A percentile compares a stretch with the other conserved stretches of the same genome.
Evolutionary conservation across 2,113 vertebrate genomes (phyloP).

Genomic region (Cebidichthys violaceus): DNA sequence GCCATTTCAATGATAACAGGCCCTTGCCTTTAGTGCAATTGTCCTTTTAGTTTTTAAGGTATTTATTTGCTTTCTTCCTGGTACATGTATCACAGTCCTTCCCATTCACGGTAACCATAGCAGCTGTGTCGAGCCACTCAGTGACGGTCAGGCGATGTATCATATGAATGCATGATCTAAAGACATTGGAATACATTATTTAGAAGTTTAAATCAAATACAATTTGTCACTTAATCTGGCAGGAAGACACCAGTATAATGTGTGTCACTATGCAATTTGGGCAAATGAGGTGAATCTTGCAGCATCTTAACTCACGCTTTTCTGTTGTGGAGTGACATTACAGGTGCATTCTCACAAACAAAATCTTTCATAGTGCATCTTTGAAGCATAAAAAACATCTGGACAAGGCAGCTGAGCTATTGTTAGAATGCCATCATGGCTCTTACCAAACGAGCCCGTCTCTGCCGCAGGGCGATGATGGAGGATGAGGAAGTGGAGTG

Average conservation of each 20-base stretch:
- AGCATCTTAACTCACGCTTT: neutral
- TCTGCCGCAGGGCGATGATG: constrained; percentile 23
- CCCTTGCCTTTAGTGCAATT: neutral
- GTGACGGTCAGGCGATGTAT: neutral
- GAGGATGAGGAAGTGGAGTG: constrained; percentile 29
- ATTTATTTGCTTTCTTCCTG: no score
- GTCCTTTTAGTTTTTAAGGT: no score
- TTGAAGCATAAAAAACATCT: neutral
- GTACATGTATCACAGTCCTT: no score
- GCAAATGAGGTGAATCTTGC: neutral
- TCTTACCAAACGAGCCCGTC: constrained; percentile 13
- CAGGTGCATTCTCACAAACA: neutral
- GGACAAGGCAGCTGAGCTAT: neutral
- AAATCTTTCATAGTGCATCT: neutral
- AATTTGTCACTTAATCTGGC: neutral
- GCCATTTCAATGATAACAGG: neutral
- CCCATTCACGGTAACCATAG: no score
- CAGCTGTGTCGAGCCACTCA: no score
- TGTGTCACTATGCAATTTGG: neutral
- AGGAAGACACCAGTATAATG: neutral
- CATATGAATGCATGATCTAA: neutral
- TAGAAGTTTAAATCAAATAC: neutral
- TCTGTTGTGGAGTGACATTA: neutral
- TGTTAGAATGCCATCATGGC: neutral
- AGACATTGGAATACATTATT: neutral